Base-by-base conservation (phyloP, 2,113 vertebrate species). In the Oncorhynchus masou region DNA sequence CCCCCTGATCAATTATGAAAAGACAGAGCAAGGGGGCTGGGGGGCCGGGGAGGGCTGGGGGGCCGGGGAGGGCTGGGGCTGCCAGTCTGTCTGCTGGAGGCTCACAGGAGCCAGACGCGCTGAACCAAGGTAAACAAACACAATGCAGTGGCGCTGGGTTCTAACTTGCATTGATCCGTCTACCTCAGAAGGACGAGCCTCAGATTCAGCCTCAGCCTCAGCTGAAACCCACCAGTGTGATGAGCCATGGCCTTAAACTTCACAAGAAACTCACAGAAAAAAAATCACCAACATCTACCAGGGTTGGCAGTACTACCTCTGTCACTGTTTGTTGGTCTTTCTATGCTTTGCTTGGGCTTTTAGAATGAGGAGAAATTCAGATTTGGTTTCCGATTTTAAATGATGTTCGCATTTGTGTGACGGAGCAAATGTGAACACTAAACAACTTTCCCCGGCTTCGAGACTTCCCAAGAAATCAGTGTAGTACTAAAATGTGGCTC, bases 1-100 rank as follows among this genome's bases (percentile, higher is more conserved):
- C 96, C 95, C 94, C 95, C 95, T 96, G 96, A 99, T 99, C 97
- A 99, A 99, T 99, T 97, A 97, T 97, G 95, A 97, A 97, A 97
- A 97, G 96, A 95, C 91, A 91, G 89, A 25, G 62, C 20, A n/a
- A 25, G 22, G 62, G 20, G 62, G 72, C 73, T 81, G 70, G 75
- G n/a, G n/a, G 75, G 31, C 67, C 48, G 80, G 78, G 80, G 78
- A 79, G 72, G 54, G 79, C 64, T 22, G 93, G 92, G 93, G 92
- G 75, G 31, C 67, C 48, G 80, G 78, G 80, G 78, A 79, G 72
- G 54, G 79, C 64, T 22, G 93, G 92, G 93, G 92, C 94, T 96
- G 94, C 95, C 95, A 95, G 96, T 96, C 96, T 97, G 96, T 94
- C 95, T 96, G 93, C 92, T 94, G 95, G 92, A 93, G 95, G 95